phyloP scores from a whole-genome alignment of 2,888 invertebrate genomes.

The Caenorhabditis becei region DNA sequence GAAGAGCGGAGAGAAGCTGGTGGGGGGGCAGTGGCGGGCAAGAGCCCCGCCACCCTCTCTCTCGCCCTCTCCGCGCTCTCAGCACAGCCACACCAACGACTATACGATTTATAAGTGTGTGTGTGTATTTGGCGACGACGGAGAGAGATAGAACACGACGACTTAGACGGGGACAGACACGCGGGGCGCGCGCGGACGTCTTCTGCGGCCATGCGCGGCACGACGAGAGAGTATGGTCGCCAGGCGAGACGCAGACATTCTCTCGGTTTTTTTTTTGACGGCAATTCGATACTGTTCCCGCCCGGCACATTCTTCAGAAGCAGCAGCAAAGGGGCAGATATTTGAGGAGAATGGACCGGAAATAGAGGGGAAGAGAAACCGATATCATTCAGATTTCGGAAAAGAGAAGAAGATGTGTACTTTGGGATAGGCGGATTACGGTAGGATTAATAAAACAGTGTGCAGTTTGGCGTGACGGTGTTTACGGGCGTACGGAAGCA shows the following conservation, averaged over 20 bases:
- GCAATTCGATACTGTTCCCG: constrained; percentile 9
- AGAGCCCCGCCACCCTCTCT: constrained; percentile 15
- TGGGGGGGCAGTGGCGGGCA: constrained; percentile 9
- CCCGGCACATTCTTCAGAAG: background rate
- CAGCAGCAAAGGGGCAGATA: constrained; percentile 2
- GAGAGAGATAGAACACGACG: constrained; percentile 8
- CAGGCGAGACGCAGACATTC: constrained; percentile 43
- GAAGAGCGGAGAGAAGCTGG: background rate
- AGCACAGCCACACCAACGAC: constrained; percentile 44
- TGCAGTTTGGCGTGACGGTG: too few relatives aligned
- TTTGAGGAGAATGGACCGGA: constrained; percentile 35
- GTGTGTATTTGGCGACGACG: constrained; percentile 45
- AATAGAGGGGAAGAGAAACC: constrained; percentile 34
- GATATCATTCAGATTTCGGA: constrained; percentile 17
- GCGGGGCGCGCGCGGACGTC: constrained; percentile 52
- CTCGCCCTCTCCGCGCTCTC: constrained; percentile 19
- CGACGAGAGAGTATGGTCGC: constrained; percentile 33
- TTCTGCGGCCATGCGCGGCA: constrained; percentile 17
- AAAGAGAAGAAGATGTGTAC: too few relatives aligned
- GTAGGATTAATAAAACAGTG: too few relatives aligned
- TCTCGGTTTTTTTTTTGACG: background rate
- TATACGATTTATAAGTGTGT: constrained; percentile 64
- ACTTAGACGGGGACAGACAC: constrained; percentile 31
- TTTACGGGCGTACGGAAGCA: too few relatives aligned
- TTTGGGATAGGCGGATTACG: too few relatives aligned